phyloP scores from a whole-genome alignment of 2,888 invertebrate genomes.

The Ichneumoninae sp. region DNA sequence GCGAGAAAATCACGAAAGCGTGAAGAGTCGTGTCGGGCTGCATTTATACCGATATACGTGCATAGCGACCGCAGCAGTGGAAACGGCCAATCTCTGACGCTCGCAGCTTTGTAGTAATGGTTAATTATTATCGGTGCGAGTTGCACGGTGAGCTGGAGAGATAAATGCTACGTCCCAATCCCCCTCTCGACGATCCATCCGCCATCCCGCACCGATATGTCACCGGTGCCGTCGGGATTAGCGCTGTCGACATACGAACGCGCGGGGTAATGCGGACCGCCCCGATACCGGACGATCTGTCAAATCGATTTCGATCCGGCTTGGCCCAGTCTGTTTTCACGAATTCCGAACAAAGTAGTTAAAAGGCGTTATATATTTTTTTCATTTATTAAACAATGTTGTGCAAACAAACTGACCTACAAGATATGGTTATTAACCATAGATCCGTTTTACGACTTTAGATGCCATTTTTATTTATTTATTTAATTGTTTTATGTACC shows the following conservation, averaged over 20 bases:
- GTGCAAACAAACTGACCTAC: no score
- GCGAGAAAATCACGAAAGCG: slow-evolving; percentile 71
- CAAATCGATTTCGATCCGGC: background rate
- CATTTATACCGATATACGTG: slow-evolving; percentile 31
- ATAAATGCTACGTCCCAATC: slow-evolving; percentile 12
- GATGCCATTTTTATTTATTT: no score
- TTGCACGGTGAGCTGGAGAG: background rate
- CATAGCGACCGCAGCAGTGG: background rate
- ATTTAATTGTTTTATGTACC: no score
- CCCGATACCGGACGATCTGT: background rate
- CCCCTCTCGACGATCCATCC: background rate
- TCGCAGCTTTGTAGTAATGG: slow-evolving; percentile 29
- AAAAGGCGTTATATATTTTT: no score
- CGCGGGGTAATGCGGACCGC: background rate
- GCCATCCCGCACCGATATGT: slow-evolving; percentile 18
- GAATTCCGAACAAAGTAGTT: no score
- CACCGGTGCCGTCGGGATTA: slow-evolving; percentile 6
- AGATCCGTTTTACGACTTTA: no score
- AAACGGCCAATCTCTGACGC: slow-evolving; percentile 32
- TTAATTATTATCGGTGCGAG: slow-evolving; percentile 51
- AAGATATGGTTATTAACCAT: no score
- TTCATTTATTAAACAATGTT: no score
- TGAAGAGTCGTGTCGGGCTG: slow-evolving; percentile 59
- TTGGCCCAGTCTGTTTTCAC: no score
- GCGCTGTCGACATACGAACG: background rate